Evolutionary conservation across 2,113 vertebrate species (phyloP).

Genomic region (Tauraco erythrolophus): DNA sequence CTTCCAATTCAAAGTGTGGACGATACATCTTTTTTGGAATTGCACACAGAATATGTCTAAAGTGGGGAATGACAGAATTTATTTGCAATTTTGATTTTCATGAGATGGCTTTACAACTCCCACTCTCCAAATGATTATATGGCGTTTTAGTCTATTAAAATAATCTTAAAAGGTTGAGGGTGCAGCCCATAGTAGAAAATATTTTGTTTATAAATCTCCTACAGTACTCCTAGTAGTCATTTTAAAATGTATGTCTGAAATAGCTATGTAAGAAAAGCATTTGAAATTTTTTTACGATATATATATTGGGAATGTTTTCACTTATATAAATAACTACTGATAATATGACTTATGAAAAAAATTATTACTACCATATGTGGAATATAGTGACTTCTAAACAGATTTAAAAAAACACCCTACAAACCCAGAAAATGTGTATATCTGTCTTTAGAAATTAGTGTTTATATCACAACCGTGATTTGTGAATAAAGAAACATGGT

Average conservation of each 20-base stretch:
- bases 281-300: constrained; percentile 82
- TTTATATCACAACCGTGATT: constrained; percentile 88
- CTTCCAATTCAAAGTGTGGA: constrained; percentile 51
- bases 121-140: constrained; percentile 60
- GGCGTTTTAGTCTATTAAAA: constrained; percentile 75
- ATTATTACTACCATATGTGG: constrained; percentile 83
- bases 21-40: constrained; percentile 68
- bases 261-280: constrained; percentile 79
- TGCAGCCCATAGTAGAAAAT: constrained; percentile 70
- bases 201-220: constrained; percentile 75
- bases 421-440: constrained; percentile 86
- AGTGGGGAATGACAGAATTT: constrained; percentile 72
- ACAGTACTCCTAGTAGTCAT: constrained; percentile 76
- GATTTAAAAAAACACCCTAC: constrained; percentile 71
- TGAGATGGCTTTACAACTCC: constrained; percentile 73
- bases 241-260: constrained; percentile 85
- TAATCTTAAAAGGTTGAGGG: constrained; percentile 70
- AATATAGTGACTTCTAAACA: constrained; percentile 84
- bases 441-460: constrained; percentile 90
- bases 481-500: constrained; percentile 89
- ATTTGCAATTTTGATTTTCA: constrained; percentile 79
- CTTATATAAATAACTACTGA: constrained; percentile 87
- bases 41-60: constrained; percentile 74
- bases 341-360: constrained; percentile 82
- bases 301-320: constrained; percentile 89